Base-by-base conservation (phyloP, 2,113 vertebrate genomes). In the Malurus elegans region DNA sequence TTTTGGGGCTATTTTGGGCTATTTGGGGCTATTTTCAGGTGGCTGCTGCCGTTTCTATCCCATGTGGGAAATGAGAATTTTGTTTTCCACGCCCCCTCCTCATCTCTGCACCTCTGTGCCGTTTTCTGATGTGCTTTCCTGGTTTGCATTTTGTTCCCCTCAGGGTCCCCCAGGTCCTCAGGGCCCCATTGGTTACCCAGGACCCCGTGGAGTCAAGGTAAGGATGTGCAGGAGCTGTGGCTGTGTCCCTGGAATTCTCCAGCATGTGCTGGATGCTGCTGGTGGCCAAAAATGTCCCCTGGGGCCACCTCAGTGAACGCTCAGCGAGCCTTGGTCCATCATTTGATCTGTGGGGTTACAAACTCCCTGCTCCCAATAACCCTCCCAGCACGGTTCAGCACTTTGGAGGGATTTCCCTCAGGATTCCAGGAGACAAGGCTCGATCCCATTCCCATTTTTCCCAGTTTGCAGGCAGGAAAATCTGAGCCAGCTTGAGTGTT, bases 171-270 rank as follows among this genome's bases (percentile, higher is more conserved):
- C 98, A 23, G 99, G 99, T 38, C 98, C 99, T 90, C 99, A 99
- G 98, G 99, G 99, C 76, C 98, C 99, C 23, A 98, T 99, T 1
- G 99, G 99, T 72, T 99, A 99, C 64, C 99, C 99, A 9, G 99
- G 99, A 25, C 97, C 98, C 6, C 98, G 99, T 7, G 99, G 99
- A 69, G 99, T 99, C 60, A 99, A 99, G 99, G 99, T 99, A 94
- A 98, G 98, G 34, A 80, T 38, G 11, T 0, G 2, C 28, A 36
- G 36, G n/a, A 79, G 19, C 5, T 4, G 8, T 6, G 4, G 18
- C 61, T 8, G 0, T 3, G 1, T 2, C 0, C 0, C 36, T 53
- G 6, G 5, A 32, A 8, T 24, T 36, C 42, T 81, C 32, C 9
- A 7, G 19, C 44, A 44, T 19, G 13, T n/a, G 29, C 61, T 66